phyloP scores from a whole-genome alignment of 2,888 invertebrate genomes.

The Mythimna vitellina region DNA sequence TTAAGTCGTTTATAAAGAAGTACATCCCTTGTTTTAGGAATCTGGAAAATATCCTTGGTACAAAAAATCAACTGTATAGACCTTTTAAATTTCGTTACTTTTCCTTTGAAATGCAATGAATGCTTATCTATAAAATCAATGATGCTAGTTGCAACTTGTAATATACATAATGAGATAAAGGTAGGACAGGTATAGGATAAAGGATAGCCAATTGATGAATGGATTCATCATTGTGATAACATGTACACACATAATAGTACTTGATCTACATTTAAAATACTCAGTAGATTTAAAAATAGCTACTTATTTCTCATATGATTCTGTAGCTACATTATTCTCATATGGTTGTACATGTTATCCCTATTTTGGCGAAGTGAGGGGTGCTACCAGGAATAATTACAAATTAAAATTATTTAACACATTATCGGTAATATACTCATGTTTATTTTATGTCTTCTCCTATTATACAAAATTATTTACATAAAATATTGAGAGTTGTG shows the following conservation, averaged over 20 bases:
- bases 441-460: slow-evolving; percentile 91
- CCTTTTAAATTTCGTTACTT: neutral
- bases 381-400: slow-evolving; percentile 91
- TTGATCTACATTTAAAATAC: slow-evolving; percentile 52
- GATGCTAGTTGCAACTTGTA: slow-evolving; percentile 2
- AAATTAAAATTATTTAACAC: slow-evolving; percentile 90
- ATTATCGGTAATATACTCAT: slow-evolving; percentile 90
- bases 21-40: neutral
- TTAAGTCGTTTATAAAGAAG: no score
- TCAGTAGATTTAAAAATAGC: slow-evolving; percentile 41
- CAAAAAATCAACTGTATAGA: neutral
- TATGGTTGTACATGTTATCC: slow-evolving; percentile 86
- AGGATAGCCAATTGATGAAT: slow-evolving; percentile 83
- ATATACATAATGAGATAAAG: slow-evolving; percentile 43
- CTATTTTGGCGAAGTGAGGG: slow-evolving; percentile 89
- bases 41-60: neutral
- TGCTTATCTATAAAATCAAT: slow-evolving; percentile 14
- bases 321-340: slow-evolving; percentile 50
- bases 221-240: slow-evolving; percentile 83
- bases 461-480: slow-evolving; percentile 91
- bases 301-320: slow-evolving; percentile 46
- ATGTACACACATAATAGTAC: slow-evolving; percentile 79
- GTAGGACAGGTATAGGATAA: slow-evolving; percentile 75
- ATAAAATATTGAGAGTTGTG: slow-evolving; percentile 91
- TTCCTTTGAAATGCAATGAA: slow-evolving; percentile 6